phyloP scores from a whole-genome alignment of 2,797 vertebrate species.

The Lepus oiostolus region DNA sequence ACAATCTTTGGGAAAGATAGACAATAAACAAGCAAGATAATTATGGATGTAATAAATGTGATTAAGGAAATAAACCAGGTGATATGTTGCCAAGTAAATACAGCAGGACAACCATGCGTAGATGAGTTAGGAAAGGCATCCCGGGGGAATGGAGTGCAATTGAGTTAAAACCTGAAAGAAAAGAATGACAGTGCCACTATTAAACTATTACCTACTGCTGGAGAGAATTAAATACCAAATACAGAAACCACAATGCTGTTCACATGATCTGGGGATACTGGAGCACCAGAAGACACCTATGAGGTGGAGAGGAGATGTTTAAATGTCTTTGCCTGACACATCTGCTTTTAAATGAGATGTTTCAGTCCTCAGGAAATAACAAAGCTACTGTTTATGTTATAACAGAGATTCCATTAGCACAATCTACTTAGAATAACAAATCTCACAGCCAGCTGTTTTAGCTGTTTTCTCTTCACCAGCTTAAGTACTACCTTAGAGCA shows the following conservation, averaged over 20 bases:
- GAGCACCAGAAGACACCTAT: neutral
- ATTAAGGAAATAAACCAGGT: conserved; percentile 48
- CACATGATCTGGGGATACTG: neutral
- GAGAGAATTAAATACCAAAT: neutral
- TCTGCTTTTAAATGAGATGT: conserved; percentile 43
- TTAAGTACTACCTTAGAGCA: conserved; percentile 31
- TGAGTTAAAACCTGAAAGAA: conserved; percentile 29
- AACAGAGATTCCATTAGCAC: conserved; percentile 8
- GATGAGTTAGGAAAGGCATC: conserved; percentile 8
- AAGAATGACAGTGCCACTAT: neutral
- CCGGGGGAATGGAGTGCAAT: neutral
- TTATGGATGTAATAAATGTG: neutral
- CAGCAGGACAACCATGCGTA: neutral
- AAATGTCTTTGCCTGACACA: neutral
- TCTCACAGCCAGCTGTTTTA: neutral
- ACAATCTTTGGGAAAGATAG: neutral
- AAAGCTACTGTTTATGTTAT: neutral
- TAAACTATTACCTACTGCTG: conserved; percentile 37
- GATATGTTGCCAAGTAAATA: neutral
- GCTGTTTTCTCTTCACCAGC: neutral
- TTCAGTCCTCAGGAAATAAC: conserved; percentile 16
- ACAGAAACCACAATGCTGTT: conserved; percentile 6
- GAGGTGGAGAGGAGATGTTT: neutral
- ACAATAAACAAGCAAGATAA: conserved; percentile 20
- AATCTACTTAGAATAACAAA: conserved; percentile 53